Percentiles rank a stretch among this genome's conserved stretches.
phyloP scores from a whole-genome alignment of 2,113 vertebrate species.

The Saccopteryx bilineata region DNA sequence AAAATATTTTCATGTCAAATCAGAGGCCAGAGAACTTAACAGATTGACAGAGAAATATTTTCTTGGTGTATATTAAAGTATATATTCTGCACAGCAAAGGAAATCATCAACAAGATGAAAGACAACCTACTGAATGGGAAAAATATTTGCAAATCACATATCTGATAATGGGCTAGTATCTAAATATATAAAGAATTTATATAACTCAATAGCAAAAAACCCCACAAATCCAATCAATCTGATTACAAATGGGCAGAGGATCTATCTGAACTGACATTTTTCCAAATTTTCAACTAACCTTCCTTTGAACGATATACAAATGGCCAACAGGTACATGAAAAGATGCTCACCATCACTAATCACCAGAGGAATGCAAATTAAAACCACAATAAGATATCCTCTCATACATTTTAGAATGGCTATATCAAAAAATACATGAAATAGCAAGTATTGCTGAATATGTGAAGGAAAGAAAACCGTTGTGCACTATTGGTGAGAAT shows the following conservation, averaged over 20 bases:
- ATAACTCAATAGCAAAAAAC: background rate
- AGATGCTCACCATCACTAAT: background rate
- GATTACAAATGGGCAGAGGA: background rate
- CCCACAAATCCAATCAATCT: background rate
- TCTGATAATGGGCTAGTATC: background rate
- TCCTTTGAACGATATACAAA: background rate
- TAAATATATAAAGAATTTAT: background rate
- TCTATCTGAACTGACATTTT: background rate
- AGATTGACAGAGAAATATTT: constrained; percentile 55
- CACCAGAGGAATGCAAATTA: background rate
- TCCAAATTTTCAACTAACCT: background rate
- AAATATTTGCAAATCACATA: background rate
- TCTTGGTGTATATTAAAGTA: constrained; percentile 20
- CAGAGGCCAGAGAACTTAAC: constrained; percentile 20
- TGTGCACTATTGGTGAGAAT: background rate
- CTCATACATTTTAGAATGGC: background rate
- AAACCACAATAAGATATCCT: background rate
- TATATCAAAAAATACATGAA: background rate
- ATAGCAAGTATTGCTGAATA: background rate
- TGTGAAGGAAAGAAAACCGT: background rate
- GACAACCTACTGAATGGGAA: background rate
- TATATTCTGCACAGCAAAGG: background rate
- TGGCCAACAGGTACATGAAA: background rate
- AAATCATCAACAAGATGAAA: background rate
- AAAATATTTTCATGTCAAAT: constrained; percentile 65